Evolutionary conservation across 2,113 vertebrate species (phyloP), one percentile per base, ranked within the genome.

Genomic region (Eulacestoma nigropectus): DNA sequence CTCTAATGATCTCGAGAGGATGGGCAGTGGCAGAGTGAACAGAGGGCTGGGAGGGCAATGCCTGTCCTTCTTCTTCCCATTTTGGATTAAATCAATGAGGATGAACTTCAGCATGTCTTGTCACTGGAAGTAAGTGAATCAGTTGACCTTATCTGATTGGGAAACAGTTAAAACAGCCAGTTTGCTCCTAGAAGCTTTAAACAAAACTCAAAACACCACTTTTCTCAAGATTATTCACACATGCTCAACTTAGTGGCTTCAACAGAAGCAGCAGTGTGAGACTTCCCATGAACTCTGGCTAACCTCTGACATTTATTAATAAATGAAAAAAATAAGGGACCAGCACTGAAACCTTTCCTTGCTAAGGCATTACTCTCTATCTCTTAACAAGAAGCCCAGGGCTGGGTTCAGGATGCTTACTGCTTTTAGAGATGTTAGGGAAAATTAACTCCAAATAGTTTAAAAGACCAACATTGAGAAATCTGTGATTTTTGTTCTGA

Each of bases 291-390:
- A 96, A 91, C 95, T 95, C 56, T 92, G 73, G 53, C 68, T 97
- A 93, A 96, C 96, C 95, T 85, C 80, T 79, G 88, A 95, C 84
- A 93, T 93, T 78, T 93, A 95, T 84, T 73, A 86, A 92, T 94
- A 96, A 96, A 89, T 53, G 74, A 65, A 87, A 89, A 95, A 94
- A 93, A 81, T 79, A 90, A 77, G 77, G 62, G 63, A 33, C 81
- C 59, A 56, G 70, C 52, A 49, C 68, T 74, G 67, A 86, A 86
- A 83, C 65, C 72, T 82, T 81, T 32, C n/a, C 65, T 85, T 75
- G 57, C 52, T 81, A 35, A 47, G 76, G 50, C 64, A 23, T 37
- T 88, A 5, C 32, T 41, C n/a, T 84, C 5, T 6, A 7, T 82
- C 16, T 14, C 14, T 53, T 78, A 87, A 52, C 35, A 56, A 79